Evolutionary conservation across 2,113 vertebrate species (phyloP).

Genomic region (Platycercus adscitus): DNA sequence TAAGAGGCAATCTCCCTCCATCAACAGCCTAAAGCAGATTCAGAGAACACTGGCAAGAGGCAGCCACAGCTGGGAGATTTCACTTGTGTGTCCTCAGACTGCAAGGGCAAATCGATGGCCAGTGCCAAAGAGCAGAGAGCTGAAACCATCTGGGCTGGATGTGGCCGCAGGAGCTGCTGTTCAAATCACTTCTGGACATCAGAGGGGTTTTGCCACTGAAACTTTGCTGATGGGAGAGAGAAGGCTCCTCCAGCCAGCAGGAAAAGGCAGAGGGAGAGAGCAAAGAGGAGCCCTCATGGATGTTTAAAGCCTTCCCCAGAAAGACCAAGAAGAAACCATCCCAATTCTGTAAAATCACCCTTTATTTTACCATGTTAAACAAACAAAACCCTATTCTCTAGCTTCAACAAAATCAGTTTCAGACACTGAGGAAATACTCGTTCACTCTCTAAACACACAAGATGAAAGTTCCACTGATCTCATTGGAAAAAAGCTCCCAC

Average conservation of each 20-base stretch:
- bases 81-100: background rate
- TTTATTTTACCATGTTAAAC: background rate
- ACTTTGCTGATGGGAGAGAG: accelerated
- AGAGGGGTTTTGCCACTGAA: background rate
- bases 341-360: background rate
- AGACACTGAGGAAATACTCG: background rate
- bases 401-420: background rate
- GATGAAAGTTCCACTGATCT: background rate
- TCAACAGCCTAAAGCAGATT: background rate
- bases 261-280: accelerated
- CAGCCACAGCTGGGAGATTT: background rate
- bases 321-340: background rate
- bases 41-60: accelerated
- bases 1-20: background rate
- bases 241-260: background rate
- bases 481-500: background rate
- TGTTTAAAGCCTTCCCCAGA: background rate
- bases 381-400: background rate
- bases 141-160: background rate
- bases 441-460: background rate
- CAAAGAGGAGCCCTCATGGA: background rate
- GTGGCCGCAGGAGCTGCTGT: background rate
- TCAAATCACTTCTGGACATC: accelerated
- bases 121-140: background rate
- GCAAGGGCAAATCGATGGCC: background rate